Evolutionary conservation across 2,113 vertebrate species (phyloP), one percentile per base, ranked within the genome.

Genomic region (Cinclus mexicanus): DNA sequence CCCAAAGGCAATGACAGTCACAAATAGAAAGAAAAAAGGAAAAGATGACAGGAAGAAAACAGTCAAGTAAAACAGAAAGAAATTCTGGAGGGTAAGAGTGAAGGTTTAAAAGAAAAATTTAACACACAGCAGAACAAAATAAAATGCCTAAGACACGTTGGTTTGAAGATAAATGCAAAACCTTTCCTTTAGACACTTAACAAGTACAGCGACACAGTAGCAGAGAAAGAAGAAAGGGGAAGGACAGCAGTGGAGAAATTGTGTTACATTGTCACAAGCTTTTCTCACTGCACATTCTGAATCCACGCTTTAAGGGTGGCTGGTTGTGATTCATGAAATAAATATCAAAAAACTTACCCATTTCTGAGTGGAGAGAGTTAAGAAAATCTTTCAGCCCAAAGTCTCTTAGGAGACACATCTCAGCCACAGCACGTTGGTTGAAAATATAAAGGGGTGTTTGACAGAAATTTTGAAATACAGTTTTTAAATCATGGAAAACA

Each of bases 71-170:
- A 96, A 67, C 37, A 80, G n/a, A 81, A 90, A 75, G 60, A 88
- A 88, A 93, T 52, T 90, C 92, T 77, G 44, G 10, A 80, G 69
- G 12, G 60, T 74, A 78, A 83, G 68, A 81, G 37, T 78, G 72
- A 93, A 96, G 52, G 42, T 92, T 95, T 89, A 89, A 95, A 95
- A 86, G 85, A 89, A 82, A 92, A 83, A 18, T 61, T 80, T 92
- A 88, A 92, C 83, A 92, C 68, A 65, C 16, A 88, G 20, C 5
- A 41, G 87, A 83, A 76, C 12, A 92, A 91, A 94, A 94, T 80
- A 86, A 83, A 95, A 94, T 50, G 37, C 22, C 12, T 44, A n/a
- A 92, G 87, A 91, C 67, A 59, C 7, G 18, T 33, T 71, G 41
- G 46, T 69, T 87, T 91, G 79, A 91, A 90, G 59, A 44, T 60